Conservation (phyloP, 1,140 invertebrate species). For the Drosophila repleta region DNA sequence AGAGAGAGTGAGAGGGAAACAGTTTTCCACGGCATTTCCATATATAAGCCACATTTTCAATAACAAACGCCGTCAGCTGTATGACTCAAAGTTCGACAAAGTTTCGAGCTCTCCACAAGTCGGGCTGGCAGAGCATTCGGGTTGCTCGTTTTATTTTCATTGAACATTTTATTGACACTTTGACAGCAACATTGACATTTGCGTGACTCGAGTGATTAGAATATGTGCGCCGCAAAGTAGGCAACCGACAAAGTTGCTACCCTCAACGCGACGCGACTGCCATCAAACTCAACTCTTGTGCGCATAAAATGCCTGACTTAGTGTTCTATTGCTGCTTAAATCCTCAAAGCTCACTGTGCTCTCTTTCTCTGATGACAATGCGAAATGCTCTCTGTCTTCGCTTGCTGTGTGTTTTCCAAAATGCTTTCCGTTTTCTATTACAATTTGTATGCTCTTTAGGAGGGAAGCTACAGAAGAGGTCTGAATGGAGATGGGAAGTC, state of each 20-base stretch:
- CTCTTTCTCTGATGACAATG: constrained; percentile 14
- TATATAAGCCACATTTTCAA: constrained; percentile 79
- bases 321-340: constrained; percentile 12
- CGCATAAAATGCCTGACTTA: constrained; percentile 35
- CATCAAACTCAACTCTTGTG: constrained; percentile 25
- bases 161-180: constrained; percentile 79
- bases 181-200: constrained; percentile 78
- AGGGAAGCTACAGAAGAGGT: no score
- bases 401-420: constrained; percentile 8
- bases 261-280: no score
- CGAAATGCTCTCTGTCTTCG: constrained; percentile 13
- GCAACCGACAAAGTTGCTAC: constrained; percentile 29
- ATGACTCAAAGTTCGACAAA: constrained; percentile 55
- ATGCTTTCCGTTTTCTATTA: no score
- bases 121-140: constrained; percentile 11
- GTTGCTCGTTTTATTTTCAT: constrained; percentile 75
- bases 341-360: not conserved
- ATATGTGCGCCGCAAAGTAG: constrained; percentile 61
- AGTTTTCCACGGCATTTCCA: constrained; percentile 61
- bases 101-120: constrained; percentile 55
- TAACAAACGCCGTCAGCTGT: constrained; percentile 51
- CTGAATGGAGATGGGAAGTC: no score
- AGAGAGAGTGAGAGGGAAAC: constrained; percentile 21
- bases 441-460: no score
- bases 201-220: constrained; percentile 78